Percentiles rank a stretch among this genome's conserved stretches.
Conservation (phyloP, 2,797 vertebrate genomes). For the Lepidocolaptes lacrymiger region DNA sequence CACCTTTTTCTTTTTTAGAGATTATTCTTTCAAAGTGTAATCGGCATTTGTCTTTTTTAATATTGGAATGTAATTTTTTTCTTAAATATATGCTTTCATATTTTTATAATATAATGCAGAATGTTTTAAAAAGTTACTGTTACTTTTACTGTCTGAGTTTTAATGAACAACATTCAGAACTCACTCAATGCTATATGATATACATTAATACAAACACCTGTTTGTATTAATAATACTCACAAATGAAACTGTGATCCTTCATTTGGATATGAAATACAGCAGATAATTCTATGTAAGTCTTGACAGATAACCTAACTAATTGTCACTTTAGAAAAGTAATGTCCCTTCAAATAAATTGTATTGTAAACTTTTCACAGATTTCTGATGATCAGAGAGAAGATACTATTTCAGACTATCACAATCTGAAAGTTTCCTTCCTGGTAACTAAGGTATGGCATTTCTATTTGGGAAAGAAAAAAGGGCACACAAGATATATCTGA, state of each 20-base stretch:
- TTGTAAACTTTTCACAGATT: background rate
- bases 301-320: background rate
- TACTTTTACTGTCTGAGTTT: background rate
- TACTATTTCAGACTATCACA: background rate
- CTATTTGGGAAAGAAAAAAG: background rate
- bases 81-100: background rate
- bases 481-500: background rate
- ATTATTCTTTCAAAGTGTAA: background rate
- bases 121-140: background rate
- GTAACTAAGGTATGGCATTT: slow-evolving; percentile 11
- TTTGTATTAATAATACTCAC: background rate
- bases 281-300: background rate
- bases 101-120: background rate
- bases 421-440: background rate
- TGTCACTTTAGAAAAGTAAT: background rate
- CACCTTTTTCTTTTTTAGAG: background rate
- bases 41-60: background rate
- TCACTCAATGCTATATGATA: background rate
- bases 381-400: background rate
- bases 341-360: background rate
- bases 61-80: background rate
- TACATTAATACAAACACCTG: background rate
- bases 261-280: background rate
- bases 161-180: background rate
- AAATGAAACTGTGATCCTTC: background rate